Base-by-base conservation (phyloP, 2,888 invertebrate species). In the Microctonus hyperodae region DNA sequence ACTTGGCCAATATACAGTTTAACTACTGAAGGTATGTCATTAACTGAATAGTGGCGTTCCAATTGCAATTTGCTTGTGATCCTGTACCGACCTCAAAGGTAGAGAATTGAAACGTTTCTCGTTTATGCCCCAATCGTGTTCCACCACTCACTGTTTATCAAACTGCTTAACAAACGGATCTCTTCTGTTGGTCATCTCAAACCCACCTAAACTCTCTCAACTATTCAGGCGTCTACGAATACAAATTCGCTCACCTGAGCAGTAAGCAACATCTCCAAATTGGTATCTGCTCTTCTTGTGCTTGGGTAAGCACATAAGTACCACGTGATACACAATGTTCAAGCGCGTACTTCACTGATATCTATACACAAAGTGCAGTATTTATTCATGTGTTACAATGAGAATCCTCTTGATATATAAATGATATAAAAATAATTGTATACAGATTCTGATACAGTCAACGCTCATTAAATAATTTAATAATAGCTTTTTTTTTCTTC, bases 21-120 rank as follows among this genome's bases (percentile, higher is more conserved):
- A 22, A 50, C 20, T 61, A 61, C 50, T 22, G 33, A 37, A 64
- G 50, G 40, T 65, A 69, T 70, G 67, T 70, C 70, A 71, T 70
- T 72, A 70, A 60, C 61, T 58, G 22, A 67, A 70, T 70, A 69
- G 65, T 65, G 65, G 71, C 48, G 33, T 11, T 73, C 66, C 67
- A 71, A 74, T 71, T 69, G 70, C 73, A 75, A 77, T 73, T 77
- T 74, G 70, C 65, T 31, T 64, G 61, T 37, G 59, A 56, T 60
- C 67, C 48, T 40, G 48, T 37, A 50, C 40, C 25, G 25, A 40
- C 59, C 63, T 70, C 69, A 63, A 69, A 70, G 67, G 59, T 65
- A 56, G 48, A 56, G 57, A 65, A 68, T 69, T 67, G 69, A 65
- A 67, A 68, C 71, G 66, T 66, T 60, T 69, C 65, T 57, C 65